Evolutionary conservation across 2,888 invertebrate genomes (phyloP).

Genomic region (Cartodere bifasciata): DNA sequence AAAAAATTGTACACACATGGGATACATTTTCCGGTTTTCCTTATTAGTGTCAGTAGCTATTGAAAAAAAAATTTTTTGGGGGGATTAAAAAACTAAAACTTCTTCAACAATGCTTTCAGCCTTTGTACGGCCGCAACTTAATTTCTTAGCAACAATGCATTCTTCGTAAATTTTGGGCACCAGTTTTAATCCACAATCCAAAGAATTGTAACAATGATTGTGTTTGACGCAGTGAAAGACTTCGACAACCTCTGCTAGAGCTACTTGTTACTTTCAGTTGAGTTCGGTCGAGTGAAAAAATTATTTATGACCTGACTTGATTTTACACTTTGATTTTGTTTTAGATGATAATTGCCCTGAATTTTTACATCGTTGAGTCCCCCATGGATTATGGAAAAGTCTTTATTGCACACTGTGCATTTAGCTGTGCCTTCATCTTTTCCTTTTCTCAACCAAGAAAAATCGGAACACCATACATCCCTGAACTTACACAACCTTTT

Average conservation of each 20-base stretch:
- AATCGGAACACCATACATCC: conserved; percentile 5
- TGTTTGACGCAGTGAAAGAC: conserved; percentile 10
- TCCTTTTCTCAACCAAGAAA: conserved; percentile 2
- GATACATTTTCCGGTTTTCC: conserved; percentile 9
- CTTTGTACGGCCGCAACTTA: conserved; percentile 11
- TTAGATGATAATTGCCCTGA: too few relatives aligned
- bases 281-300: too few relatives aligned
- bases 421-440: conserved; percentile 3
- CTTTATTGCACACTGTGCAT: conserved; percentile 7
- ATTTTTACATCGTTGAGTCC: conserved; percentile 6
- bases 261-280: too few relatives aligned
- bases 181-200: conserved; percentile 12
- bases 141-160: conserved; percentile 10
- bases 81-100: too few relatives aligned
- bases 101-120: conserved; percentile 3
- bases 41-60: conserved; percentile 10
- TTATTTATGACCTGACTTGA: too few relatives aligned
- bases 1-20: conserved; percentile 5
- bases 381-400: conserved; percentile 7
- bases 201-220: conserved; percentile 13
- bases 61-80: conserved; percentile 7
- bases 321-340: too few relatives aligned
- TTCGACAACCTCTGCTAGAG: conserved; percentile 2
- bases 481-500: conserved; percentile 7
- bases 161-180: conserved; percentile 11